Evolutionary conservation across 2,888 invertebrate genomes (phyloP).

Genomic region (Glomeris marginata): DNA sequence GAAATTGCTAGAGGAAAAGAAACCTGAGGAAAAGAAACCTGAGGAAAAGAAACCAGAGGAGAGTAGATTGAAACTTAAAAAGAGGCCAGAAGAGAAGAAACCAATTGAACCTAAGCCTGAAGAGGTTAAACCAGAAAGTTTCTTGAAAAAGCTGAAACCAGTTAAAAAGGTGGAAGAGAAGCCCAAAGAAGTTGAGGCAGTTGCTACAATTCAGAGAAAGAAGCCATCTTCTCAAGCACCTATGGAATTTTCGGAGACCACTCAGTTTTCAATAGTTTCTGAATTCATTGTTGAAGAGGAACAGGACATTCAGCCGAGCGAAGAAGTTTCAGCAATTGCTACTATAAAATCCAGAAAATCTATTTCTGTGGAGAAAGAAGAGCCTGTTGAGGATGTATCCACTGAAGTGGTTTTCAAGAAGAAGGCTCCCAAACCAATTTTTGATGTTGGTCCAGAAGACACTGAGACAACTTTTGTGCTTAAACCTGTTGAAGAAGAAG

Average conservation of each 20-base stretch:
- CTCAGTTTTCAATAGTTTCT: too few species aligned
- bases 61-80: slow-evolving; percentile 17
- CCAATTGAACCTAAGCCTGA: slow-evolving; percentile 25
- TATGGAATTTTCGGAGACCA: too few species aligned
- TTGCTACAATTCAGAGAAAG: background rate
- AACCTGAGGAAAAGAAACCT: slow-evolving; percentile 28
- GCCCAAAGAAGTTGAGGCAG: slow-evolving; percentile 6
- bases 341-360: slow-evolving; percentile 2
- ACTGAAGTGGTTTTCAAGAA: slow-evolving; percentile 2
- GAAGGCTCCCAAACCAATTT: background rate
- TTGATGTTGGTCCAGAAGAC: slow-evolving; percentile 11
- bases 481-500: slow-evolving; percentile 6
- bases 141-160: slow-evolving; percentile 9
- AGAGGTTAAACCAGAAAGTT: slow-evolving; percentile 29
- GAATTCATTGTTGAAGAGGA: background rate
- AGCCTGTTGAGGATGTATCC: slow-evolving; percentile 7
- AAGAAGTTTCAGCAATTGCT: background rate
- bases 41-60: slow-evolving; percentile 31
- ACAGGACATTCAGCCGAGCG: background rate
- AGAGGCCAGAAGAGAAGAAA: slow-evolving; percentile 30
- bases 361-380: background rate
- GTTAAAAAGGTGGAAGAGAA: slow-evolving; percentile 4
- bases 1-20: slow-evolving; percentile 29
- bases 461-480: background rate
- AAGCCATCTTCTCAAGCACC: too few species aligned